phyloP scores from a whole-genome alignment of 2,113 vertebrate genomes.

The Equus quagga region DNA sequence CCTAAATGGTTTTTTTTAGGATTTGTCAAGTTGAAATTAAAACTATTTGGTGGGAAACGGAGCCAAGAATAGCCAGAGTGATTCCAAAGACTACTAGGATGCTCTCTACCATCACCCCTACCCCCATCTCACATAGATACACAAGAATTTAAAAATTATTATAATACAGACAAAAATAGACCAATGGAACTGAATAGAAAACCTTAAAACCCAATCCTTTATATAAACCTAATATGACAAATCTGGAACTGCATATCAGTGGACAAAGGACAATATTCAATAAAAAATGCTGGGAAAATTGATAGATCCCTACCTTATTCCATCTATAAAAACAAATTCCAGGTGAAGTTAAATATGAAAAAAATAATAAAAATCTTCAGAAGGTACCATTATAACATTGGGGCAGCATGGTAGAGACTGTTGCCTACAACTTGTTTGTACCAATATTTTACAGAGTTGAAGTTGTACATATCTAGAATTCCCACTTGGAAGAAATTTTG shows the following conservation, averaged over 20 bases:
- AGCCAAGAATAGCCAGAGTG: neutral
- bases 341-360: conserved; percentile 18
- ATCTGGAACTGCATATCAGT: neutral
- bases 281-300: neutral
- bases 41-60: neutral
- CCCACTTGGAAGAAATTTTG: neutral
- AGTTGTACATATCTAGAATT: neutral
- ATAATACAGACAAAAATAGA: neutral
- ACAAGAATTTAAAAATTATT: neutral
- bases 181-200: neutral
- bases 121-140: neutral
- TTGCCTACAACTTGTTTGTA: neutral
- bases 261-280: neutral
- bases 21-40: conserved; percentile 13
- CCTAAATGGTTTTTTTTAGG: neutral
- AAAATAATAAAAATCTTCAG: neutral
- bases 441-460: neutral
- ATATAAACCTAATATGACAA: neutral
- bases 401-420: neutral
- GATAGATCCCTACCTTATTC: neutral
- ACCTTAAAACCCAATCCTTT: neutral
- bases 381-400: neutral
- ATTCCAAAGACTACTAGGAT: neutral
- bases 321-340: conserved; percentile 30
- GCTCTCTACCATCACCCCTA: neutral